These are phyloP conservation scores for Orchestes rusci DNA, from an alignment of 2,888 invertebrate species.

Conservation along the genomic window DNA sequence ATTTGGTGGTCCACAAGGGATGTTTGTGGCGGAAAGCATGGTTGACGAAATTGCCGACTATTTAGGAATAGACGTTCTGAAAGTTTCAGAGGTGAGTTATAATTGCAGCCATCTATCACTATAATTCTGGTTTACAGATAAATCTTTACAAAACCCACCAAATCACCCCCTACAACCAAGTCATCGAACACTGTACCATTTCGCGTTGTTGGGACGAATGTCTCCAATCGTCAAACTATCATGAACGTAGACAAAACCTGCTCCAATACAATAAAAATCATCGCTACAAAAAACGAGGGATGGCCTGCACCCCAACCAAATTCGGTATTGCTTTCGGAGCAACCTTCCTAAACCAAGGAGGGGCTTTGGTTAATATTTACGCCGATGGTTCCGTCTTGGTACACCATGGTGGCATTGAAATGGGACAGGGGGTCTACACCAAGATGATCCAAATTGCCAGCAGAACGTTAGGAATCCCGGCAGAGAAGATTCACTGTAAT, in stretches of 20 bases:
- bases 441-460: slow-evolving; percentile 93
- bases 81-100: slow-evolving; percentile 48
- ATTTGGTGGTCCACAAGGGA: slow-evolving; percentile 86
- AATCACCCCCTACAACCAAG: slow-evolving; percentile 69
- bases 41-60: slow-evolving; percentile 67
- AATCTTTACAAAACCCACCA: slow-evolving; percentile 80
- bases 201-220: slow-evolving; percentile 74
- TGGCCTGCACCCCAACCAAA: slow-evolving; percentile 74
- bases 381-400: slow-evolving; percentile 81
- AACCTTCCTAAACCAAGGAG: slow-evolving; percentile 73
- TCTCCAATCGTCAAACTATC: slow-evolving; percentile 57
- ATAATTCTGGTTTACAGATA: slow-evolving; percentile 41
- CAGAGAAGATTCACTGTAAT: slow-evolving; percentile 68
- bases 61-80: slow-evolving; percentile 55
- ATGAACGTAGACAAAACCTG: slow-evolving; percentile 51
- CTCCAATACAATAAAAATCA: slow-evolving; percentile 67
- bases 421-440: slow-evolving; percentile 94
- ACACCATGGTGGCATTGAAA: slow-evolving; percentile 88
- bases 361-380: slow-evolving; percentile 83
- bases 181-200: slow-evolving; percentile 64
- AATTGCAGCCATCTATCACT: not conserved
- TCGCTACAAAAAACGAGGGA: slow-evolving; percentile 81
- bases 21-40: slow-evolving; percentile 77
- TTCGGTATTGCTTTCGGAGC: slow-evolving; percentile 79
- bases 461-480: slow-evolving; percentile 59